These are phyloP conservation scores for Homarus americanus DNA, from an alignment of 1,140 invertebrate genomes.

Conservation along the genomic window DNA sequence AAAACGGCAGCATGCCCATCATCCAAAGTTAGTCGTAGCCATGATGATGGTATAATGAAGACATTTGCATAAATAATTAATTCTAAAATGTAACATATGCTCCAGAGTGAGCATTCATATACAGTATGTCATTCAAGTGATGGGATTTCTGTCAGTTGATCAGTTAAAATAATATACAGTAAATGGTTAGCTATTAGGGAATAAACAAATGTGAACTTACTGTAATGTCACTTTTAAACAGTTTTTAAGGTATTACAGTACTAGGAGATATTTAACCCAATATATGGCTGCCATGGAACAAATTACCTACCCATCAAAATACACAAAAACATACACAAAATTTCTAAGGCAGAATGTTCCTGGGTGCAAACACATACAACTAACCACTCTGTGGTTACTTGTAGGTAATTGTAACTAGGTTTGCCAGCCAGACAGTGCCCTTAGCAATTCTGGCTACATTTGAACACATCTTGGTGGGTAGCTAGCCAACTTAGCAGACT, in stretches of 20 bases:
- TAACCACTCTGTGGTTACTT: background rate
- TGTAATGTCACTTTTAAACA: background rate
- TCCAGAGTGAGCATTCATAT: background rate
- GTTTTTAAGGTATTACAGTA: background rate
- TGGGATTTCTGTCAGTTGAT: background rate
- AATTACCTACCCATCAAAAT: constrained; percentile 13
- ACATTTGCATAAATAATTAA: background rate
- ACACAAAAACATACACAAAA: background rate
- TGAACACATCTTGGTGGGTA: constrained; percentile 2
- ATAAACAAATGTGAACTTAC: background rate
- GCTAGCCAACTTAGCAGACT: constrained; percentile 16
- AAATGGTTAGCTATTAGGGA: background rate
- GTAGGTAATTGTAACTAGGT: background rate
- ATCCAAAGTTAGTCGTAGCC: constrained; percentile 29
- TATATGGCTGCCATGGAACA: background rate
- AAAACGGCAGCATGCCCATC: constrained; percentile 24
- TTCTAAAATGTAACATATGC: background rate
- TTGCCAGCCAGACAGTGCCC: background rate
- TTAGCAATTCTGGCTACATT: background rate
- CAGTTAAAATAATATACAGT: background rate
- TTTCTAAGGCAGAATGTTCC: background rate
- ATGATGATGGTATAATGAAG: constrained; percentile 8
- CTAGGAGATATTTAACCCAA: background rate
- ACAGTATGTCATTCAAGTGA: background rate
- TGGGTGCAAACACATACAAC: background rate